Base-by-base conservation (phyloP, 2,797 vertebrate species). In the Cryptoprocta ferox region DNA sequence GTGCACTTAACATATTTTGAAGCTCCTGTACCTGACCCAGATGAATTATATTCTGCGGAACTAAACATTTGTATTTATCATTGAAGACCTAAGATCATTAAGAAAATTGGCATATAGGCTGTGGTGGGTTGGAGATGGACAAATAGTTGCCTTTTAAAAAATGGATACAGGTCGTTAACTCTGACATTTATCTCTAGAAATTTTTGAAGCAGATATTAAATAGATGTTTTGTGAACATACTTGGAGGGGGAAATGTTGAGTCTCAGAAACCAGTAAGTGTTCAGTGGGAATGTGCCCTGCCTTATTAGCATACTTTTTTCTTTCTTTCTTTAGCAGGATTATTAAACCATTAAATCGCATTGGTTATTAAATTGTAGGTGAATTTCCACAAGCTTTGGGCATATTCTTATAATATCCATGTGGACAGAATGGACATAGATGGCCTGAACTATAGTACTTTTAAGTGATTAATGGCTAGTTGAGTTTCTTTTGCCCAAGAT, bases 111-210 rank as follows among this genome's bases (percentile, higher is more conserved):
- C 16, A 16, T 75, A 5, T 56, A 8, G 32, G 6, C 48, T 56
- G 18, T 19, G 3, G 65, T 87, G 45, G 8, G 24, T 26, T 59
- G 1, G 12, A 95, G 32, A 84, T 30, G 35, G 66, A 53, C 48
- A 91, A n/a, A 42, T 86, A 15, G 8, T 86, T 68, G 15, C 39
- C 78, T 68, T 96, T 85, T 56, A 16, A 73, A 93, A 85, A 16
- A 76, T 15, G 56, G 32, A 18, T 61, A n/a, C 53, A 76, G 16
- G 10, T 68, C 61, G 13, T 91, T 42, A n/a, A 70, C 56, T 19
- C 61, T 94, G 78, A 81, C 53, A 35, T 91, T 88, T 32, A 42
- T 26, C n/a, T 91, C 73, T 94, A 75, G 59, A 91, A 93, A 73
- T 86, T 91, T 91, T 86, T 91, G 26, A 83, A 95, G n/a, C 21